A percentile compares a stretch with the other conserved stretches of the same genome.
phyloP scores from a whole-genome alignment of 2,113 vertebrate genomes.

The Ursus arctos region DNA sequence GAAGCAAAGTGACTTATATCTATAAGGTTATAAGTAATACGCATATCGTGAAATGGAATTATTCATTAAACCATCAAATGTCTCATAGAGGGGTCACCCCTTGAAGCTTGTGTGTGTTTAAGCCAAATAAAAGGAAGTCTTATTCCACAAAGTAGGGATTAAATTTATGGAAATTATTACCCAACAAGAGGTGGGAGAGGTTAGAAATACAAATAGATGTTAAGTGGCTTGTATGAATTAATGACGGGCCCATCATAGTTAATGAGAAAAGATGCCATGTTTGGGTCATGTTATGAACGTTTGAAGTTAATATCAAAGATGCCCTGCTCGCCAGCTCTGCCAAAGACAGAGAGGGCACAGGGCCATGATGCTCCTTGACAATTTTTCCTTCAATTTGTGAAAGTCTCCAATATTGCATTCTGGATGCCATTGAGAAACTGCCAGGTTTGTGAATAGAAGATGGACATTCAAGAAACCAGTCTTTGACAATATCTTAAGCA shows the following conservation, averaged over 20 bases:
- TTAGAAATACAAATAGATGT: constrained; percentile 63
- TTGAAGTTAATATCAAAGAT: constrained; percentile 69
- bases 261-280: constrained; percentile 40
- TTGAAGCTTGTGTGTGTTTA: constrained; percentile 16
- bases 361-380: not conserved
- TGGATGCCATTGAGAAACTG: not conserved
- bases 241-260: constrained; percentile 37
- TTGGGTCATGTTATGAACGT: constrained; percentile 16
- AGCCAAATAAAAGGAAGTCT: not conserved
- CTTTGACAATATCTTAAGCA: not conserved
- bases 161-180: constrained; percentile 50
- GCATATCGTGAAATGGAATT: not conserved
- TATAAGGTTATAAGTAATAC: not conserved
- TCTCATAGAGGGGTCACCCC: not conserved
- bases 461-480: not conserved
- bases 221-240: constrained; percentile 63
- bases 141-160: not conserved
- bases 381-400: not conserved
- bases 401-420: not conserved
- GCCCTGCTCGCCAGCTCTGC: not conserved
- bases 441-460: not conserved
- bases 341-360: not conserved
- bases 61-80: not conserved
- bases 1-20: not conserved
- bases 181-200: constrained; percentile 45